phyloP scores from a whole-genome alignment of 2,113 vertebrate species.

The Murina feae region DNA sequence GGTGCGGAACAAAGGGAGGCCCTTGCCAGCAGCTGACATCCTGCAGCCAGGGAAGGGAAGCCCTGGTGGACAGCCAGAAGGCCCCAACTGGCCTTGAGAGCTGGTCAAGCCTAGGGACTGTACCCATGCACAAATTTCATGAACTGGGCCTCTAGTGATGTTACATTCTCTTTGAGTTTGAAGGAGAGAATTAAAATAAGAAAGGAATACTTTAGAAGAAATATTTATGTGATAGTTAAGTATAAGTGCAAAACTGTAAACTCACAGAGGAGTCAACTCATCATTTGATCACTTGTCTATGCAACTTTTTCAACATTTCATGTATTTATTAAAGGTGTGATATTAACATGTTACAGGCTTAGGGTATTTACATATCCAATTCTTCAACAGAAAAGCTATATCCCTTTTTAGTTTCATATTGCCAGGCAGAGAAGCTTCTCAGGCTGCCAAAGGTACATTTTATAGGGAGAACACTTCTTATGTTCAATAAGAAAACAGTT shows the following conservation, averaged over 20 bases:
- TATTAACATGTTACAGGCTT: neutral
- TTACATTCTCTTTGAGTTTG: neutral
- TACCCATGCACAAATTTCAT: too few species aligned
- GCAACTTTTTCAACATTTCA: neutral
- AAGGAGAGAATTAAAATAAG: neutral
- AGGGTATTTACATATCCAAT: neutral
- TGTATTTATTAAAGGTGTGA: neutral
- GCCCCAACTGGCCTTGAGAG: too few species aligned
- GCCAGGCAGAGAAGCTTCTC: neutral
- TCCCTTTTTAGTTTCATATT: neutral
- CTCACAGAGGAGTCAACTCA: neutral
- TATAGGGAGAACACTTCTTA: neutral
- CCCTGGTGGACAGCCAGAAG: too few species aligned
- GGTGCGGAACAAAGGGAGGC: too few species aligned
- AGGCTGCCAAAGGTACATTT: neutral
- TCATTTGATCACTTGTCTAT: neutral
- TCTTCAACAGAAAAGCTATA: neutral
- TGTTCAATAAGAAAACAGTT: neutral
- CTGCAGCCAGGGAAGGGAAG: too few species aligned
- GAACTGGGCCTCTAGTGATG: neutral
- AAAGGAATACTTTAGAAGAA: neutral
- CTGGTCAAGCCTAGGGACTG: too few species aligned
- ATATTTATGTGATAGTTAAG: neutral
- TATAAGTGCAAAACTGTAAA: neutral
- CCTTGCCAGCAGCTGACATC: too few species aligned